Evolutionary conservation across 2,888 invertebrate species (phyloP), one percentile per base, ranked within the genome.

Genomic region (Myathropa florea): DNA sequence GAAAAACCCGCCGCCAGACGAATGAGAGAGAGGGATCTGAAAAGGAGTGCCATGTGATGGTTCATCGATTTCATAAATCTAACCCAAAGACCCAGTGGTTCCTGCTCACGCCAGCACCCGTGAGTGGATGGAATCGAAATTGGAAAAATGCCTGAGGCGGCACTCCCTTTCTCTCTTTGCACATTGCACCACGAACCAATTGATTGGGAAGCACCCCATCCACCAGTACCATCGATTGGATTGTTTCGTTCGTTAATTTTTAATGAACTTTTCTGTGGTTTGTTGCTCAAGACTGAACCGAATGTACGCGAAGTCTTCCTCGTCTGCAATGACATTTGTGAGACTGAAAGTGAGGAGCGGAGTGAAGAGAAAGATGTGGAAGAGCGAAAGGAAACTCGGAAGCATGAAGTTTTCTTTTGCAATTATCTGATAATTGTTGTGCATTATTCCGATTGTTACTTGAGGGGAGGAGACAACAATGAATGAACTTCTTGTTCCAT

Each of bases 341-440:
- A 18, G 64, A 23, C 21, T 39, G 12, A 23, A n/a, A 26, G 36
- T 63, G 39, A 53, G 2, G 3, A 53, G 33, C 4, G 53, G 53
- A 53, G 18, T n/a, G 18, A n/a, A n/a, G n/a, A n/a, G n/a, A n/a
- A n/a, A n/a, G n/a, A n/a, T n/a, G n/a, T n/a, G n/a, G n/a, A n/a
- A n/a, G n/a, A n/a, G 53, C 53, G 2, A 24, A 77, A 65, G 28
- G 67, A 63, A 78, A 73, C 46, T 59, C 63, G 72, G 67, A 72
- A 72, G 77, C 65, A 55, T 24, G 57, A 24, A 68, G 78, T 73
- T 83, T 78, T 78, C 72, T 36, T 78, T 70, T 68, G 39, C 68
- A 83, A 68, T 83, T 78, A 70, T 83, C 73, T 33, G 78, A 78
- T 73, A 73, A 83, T 83, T 78, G 78, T 78, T 73, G 73, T 72